Percentiles rank a stretch among this genome's conserved stretches.
Evolutionary conservation across 1,140 invertebrate species (phyloP).

Genomic region (Polyergus mexicanus): DNA sequence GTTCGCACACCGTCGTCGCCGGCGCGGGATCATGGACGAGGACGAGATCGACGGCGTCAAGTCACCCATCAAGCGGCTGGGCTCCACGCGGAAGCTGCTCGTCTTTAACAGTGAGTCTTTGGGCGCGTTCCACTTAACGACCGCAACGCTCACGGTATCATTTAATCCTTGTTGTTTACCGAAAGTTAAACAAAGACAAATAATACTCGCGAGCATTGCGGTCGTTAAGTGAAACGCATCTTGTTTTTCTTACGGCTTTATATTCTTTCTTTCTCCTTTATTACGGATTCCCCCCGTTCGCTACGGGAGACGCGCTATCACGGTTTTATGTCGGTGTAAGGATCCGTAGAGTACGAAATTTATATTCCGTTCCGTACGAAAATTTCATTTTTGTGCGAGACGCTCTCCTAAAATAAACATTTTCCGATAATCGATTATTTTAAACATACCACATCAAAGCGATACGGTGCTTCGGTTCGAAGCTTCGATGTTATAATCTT

Average conservation of each 20-base stretch:
- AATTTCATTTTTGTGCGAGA: not conserved
- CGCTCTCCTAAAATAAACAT: conserved; percentile 44
- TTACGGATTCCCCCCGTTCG: too few species aligned
- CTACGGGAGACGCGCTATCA: too few species aligned
- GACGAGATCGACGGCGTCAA: conserved; percentile 89
- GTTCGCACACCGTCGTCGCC: not conserved
- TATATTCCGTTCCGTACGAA: not conserved
- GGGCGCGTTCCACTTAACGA: too few species aligned
- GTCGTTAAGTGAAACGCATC: too few species aligned
- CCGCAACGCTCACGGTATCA: too few species aligned
- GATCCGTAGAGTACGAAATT: not conserved
- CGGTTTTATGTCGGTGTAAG: not conserved
- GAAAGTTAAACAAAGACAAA: too few species aligned
- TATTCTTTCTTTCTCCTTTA: not conserved
- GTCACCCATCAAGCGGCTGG: conserved; percentile 92
- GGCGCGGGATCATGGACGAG: conserved; percentile 87
- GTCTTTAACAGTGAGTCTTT: conserved; percentile 92
- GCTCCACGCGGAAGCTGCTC: conserved; percentile 92
- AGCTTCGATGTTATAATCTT: not conserved
- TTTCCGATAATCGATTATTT: conserved; percentile 59
- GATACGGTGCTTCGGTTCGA: not conserved
- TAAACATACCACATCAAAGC: conserved; percentile 25
- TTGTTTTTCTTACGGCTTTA: not conserved
- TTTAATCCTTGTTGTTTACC: too few species aligned
- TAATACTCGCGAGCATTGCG: too few species aligned